phyloP scores from a whole-genome alignment of 2,113 vertebrate species.

The Nannobrachium achirus region DNA sequence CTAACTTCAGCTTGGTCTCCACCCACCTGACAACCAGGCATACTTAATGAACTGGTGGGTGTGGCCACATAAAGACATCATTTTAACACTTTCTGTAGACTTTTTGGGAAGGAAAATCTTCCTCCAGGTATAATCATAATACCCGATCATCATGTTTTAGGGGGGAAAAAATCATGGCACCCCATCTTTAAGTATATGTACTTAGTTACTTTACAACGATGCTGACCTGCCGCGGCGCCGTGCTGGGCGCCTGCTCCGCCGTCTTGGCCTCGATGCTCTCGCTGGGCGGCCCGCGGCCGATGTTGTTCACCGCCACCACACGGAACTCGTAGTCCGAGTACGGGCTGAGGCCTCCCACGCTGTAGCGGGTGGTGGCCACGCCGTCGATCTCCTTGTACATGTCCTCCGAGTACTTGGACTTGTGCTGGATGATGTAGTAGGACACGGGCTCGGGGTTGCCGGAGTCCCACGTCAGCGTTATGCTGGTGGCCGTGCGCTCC shows the following conservation, averaged over 20 bases:
- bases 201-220: too few relatives aligned
- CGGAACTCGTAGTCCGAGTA: conserved; percentile 98
- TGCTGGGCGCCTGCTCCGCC: conserved; percentile 96
- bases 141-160: too few relatives aligned
- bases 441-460: conserved; percentile 97
- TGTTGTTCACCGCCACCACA: conserved; percentile 97
- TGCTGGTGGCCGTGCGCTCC: conserved; percentile 97
- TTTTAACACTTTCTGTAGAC: too few relatives aligned
- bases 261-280: conserved; percentile 94
- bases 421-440: conserved; percentile 98
- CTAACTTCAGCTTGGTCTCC: too few relatives aligned
- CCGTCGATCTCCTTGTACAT: conserved; percentile 96
- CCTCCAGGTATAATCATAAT: too few relatives aligned
- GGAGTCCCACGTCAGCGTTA: conserved; percentile 98
- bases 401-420: conserved; percentile 92
- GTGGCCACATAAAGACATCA: too few relatives aligned
- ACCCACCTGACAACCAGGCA: too few relatives aligned
- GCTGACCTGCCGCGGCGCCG: conserved; percentile 92
- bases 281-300: conserved; percentile 92
- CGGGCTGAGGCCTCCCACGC: conserved; percentile 95
- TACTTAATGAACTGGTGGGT: too few relatives aligned
- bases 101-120: too few relatives aligned
- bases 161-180: too few relatives aligned
- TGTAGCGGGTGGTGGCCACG: conserved; percentile 96
- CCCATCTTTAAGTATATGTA: too few relatives aligned